These are phyloP conservation scores for Odontocolon sp. DNA, from an alignment of 2,888 invertebrate species.

Conservation along the genomic window DNA sequence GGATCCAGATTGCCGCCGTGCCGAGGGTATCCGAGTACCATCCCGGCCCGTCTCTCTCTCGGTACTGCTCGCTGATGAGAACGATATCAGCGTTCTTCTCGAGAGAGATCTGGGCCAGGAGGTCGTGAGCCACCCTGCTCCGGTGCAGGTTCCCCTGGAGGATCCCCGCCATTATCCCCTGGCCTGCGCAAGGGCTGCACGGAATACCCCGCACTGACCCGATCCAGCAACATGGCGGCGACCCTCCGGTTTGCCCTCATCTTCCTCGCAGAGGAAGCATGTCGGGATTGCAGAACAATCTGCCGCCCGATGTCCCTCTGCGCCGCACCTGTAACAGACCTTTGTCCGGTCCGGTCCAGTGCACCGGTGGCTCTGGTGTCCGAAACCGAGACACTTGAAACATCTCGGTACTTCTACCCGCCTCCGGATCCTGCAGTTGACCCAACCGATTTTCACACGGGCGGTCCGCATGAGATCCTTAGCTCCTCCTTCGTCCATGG, in stretches of 20 bases:
- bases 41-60: neutral
- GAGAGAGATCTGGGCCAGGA: constrained; percentile 39
- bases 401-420: neutral
- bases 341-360: constrained; percentile 44
- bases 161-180: constrained; percentile 14
- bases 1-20: constrained; percentile 52
- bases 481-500: neutral
- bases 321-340: constrained; percentile 58
- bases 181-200: constrained; percentile 17
- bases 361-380: constrained; percentile 22
- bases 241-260: too few relatives aligned
- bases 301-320: constrained; percentile 40
- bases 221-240: constrained; percentile 11
- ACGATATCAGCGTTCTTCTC: constrained; percentile 38
- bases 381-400: constrained; percentile 27
- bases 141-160: constrained; percentile 50
- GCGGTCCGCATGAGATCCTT: neutral
- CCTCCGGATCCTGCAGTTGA: constrained; percentile 7
- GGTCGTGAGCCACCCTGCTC: constrained; percentile 31
- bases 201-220: constrained; percentile 21
- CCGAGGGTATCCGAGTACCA: constrained; percentile 36
- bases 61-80: constrained; percentile 47
- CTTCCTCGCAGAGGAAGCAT: constrained; percentile 52
- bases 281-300: constrained; percentile 1
- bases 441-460: constrained; percentile 19